phyloP scores from a whole-genome alignment of 2,113 vertebrate species.

The Deroptyus accipitrinus region DNA sequence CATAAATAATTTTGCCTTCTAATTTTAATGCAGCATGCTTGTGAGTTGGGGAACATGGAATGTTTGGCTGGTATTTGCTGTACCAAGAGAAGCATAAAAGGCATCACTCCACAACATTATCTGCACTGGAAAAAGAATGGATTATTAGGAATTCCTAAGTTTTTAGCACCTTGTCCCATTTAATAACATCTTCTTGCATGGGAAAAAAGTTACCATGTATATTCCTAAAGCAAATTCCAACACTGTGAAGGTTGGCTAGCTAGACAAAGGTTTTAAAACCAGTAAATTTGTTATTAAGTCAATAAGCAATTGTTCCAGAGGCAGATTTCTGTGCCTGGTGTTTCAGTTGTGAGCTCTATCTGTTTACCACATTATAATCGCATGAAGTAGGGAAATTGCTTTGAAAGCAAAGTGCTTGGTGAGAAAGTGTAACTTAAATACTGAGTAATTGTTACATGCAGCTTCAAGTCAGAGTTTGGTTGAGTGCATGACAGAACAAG shows the following conservation, averaged over 20 bases:
- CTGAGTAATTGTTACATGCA: background rate
- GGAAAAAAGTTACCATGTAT: background rate
- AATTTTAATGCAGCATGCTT: background rate
- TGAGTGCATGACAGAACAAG: accelerated
- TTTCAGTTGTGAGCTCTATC: background rate
- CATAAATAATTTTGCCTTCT: background rate
- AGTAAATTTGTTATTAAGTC: background rate
- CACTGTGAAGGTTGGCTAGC: background rate
- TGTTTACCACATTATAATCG: background rate
- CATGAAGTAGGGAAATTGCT: background rate
- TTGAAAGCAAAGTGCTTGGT: background rate
- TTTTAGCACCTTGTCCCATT: background rate
- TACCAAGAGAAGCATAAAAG: background rate
- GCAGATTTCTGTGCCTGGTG: background rate
- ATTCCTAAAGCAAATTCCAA: background rate
- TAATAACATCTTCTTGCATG: background rate
- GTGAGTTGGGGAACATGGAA: background rate
- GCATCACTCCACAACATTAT: background rate
- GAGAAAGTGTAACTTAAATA: background rate
- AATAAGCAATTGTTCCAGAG: background rate
- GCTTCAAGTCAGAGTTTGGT: background rate
- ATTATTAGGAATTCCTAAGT: background rate
- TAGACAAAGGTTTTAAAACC: background rate
- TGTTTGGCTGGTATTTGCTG: background rate
- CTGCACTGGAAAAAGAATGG: background rate